A percentile compares a stretch with the other conserved stretches of the same genome.
Evolutionary conservation across 2,888 invertebrate species (phyloP).

Genomic region (Polylopha cassiicola): DNA sequence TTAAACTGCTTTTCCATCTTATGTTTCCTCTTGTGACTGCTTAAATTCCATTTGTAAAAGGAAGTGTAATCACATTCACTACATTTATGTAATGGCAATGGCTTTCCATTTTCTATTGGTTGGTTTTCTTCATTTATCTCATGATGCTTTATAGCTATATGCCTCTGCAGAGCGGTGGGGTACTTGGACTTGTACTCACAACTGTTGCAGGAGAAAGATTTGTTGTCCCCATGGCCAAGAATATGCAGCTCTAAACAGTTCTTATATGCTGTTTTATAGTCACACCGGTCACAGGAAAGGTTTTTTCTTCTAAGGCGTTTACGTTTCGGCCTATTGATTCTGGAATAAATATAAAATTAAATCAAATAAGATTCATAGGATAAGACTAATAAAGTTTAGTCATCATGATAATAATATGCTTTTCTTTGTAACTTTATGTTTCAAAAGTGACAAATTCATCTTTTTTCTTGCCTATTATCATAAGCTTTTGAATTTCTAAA

Average conservation of each 20-base stretch:
- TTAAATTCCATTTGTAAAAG: conserved; percentile 31
- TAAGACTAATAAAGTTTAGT: too few species aligned
- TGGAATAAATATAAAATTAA: conserved; percentile 5
- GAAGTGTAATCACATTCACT: conserved; percentile 36
- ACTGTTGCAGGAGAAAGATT: conserved; percentile 36
- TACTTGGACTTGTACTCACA: conserved; percentile 51
- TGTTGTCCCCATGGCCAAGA: conserved; percentile 36
- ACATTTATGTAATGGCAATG: conserved; percentile 28
- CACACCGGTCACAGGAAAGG: conserved; percentile 40
- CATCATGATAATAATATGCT: too few species aligned
- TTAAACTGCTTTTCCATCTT: conserved; percentile 37
- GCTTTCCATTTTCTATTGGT: conserved; percentile 16
- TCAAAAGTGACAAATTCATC: too few species aligned
- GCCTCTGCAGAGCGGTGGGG: conserved; percentile 40
- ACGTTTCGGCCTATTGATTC: background rate
- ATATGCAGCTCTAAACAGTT: conserved; percentile 45
- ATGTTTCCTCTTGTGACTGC: conserved; percentile 43
- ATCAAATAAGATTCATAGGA: too few species aligned
- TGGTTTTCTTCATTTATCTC: conserved; percentile 23
- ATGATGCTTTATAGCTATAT: conserved; percentile 41
- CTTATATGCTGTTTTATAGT: conserved; percentile 44
- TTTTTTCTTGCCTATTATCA: too few species aligned
- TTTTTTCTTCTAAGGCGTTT: conserved; percentile 21
- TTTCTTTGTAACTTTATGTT: too few species aligned
- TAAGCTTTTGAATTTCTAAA: too few species aligned